Evolutionary conservation across 2,797 vertebrate genomes (phyloP), one percentile per base, ranked within the genome.

Genomic region (Notolepis coatsorum): DNA sequence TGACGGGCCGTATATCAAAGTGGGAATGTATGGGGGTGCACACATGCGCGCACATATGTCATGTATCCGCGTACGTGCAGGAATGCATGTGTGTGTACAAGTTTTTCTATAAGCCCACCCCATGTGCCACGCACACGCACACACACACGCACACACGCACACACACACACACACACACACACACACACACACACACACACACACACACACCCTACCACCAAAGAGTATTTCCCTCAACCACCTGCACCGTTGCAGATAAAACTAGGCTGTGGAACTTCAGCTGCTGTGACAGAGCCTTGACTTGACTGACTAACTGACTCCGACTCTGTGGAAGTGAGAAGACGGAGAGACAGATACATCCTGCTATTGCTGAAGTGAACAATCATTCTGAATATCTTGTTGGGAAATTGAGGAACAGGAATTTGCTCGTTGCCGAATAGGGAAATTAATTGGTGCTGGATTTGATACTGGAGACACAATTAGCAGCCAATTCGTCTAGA

Each of bases 191-290:
- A 28, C 24, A 24, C 23, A 24, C 4, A 27, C 45, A 47, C 45
- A 27, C 45, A 30, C 45, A 13, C 42, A 42, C 24, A 7, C 1
- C 48, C 10, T 15, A 15, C 33, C 28, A 46, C 28, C 5, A 46
- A 7, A 45, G 42, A 54, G 27, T 7, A 12, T 41, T n/a, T 42
- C 41, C 21, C 1, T n/a, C 6, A 24, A 66, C 54, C 79, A 67
- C 86, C 87, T 88, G 89, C 84, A 84, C 74, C 65, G 73, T 57
- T 76, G 77, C 77, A 81, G 82, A 90, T 87, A 90, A 86, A 80
- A 80, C 65, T 8, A 53, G 60, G 21, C 60, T 63, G 61, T 52
- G 79, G n/a, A n/a, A 81, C 76, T 82, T 72, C 56, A 65, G 65
- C 65, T 80, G 45, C 25, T 24, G 56, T 61, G 69, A 75, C 65